Evolutionary conservation across 2,888 invertebrate genomes (phyloP), one percentile per base, ranked within the genome.

Genomic region (Prosopocoilus inquinatus): DNA sequence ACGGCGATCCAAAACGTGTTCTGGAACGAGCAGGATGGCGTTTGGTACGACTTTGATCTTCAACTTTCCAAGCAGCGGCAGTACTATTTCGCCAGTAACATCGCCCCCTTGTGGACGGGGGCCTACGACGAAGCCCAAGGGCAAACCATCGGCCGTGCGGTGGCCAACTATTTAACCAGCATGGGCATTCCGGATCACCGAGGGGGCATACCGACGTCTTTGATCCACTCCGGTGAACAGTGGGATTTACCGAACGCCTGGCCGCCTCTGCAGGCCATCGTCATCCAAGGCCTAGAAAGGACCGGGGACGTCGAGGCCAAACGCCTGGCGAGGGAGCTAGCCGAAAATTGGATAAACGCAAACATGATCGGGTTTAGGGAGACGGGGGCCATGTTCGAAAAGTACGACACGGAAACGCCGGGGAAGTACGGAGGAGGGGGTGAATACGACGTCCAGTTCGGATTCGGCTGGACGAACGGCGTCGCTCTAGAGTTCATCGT

Each of bases 201-300:
- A 33, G 90, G 90, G 2, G 90, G 90, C 2, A 80, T 89, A 28
- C 90, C 90, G 0, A 76, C 86, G 0, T 89, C 90, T 0, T 67
- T 89, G 35, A 76, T 78, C 32, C 76, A 80, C 15, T 85, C 85
- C 8, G 87, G 87, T 0, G 86, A 90, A 72, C 88, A 91, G 70
- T 89, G 91, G 91, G 90, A 91, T 72, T 86, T 84, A 67, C 90
- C 92, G 0, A 93, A 93, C 70, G 90, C 89, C 0, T 94, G 94
- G 93, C 87, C 93, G 0, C 93, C 93, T 2, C 81, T 89, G 41
- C 88, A 91, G 60, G 87, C 89, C 67, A 82, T 91, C 48, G 77
- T 89, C 1, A 84, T 92, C 2, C 82, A 86, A 70, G 86, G 87
- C 2, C 74, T 91, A 56, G 41, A 38, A 13, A 34, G 35, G 7